Evolutionary conservation across 1,140 invertebrate species (phyloP), one percentile per base, ranked within the genome.

Genomic region (Heterodera schachtii): DNA sequence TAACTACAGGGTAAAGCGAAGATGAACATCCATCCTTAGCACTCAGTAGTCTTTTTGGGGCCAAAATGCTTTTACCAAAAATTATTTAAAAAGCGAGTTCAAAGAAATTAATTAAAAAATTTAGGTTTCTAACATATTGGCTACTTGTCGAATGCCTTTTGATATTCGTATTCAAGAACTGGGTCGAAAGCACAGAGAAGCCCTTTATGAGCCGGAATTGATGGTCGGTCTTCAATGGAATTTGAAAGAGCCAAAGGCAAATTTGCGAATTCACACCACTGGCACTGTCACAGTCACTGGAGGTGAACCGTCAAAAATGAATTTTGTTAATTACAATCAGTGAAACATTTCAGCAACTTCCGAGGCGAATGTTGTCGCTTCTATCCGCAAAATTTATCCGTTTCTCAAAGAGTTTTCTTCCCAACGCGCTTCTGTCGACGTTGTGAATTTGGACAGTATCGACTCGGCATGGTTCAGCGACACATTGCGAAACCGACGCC

Each of bases 61-160:
- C 6, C 49, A 11, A 52, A 52, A 6, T 52, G 49, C 49, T 52
- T 11, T 6, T 6, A 52, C 6, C 11, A 52, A 52, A 52, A 52
- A 52, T 52, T 8, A 52, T 52, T 52, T 52, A 11, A 11, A 11
- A 8, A 52, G 6, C 11, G 11, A 52, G 6, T 52, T 52, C 6
- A 52, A 52, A 73, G 13, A 73, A 73, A 73, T 73, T 13, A 16
- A 78, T 74, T 21, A 82, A 8, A 16, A 81, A 81, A n/a, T 73
- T 73, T 47, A 83, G 69, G 73, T 83, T 16, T 76, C 69, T 43
- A 99, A 99, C 92, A 96, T 99, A 49, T 92, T 99, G 81, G 97
- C 96, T 66, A 98, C 96, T 57, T 98, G 96, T 92, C 93, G 94
- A 83, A 94, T 99, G 93, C 97, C 97, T 16, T 99, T 98, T 92